Percentiles rank a stretch among this genome's conserved stretches.
Conservation (phyloP, 2,797 vertebrate genomes). For the Adrianichthys oophorus region DNA sequence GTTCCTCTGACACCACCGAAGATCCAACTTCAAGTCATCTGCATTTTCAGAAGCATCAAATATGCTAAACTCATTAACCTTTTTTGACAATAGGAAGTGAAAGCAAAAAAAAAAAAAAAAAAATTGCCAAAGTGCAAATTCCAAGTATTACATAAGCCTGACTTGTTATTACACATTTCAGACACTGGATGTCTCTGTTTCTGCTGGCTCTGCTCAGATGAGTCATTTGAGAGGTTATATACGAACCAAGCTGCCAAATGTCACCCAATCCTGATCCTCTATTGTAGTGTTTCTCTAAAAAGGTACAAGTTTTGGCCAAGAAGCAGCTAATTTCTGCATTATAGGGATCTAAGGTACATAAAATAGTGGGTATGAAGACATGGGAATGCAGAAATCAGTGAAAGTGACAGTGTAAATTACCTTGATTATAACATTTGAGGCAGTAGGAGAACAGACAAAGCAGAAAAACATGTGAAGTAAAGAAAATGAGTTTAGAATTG, state of each 20-base stretch:
- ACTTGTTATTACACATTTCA: slow-evolving; percentile 19
- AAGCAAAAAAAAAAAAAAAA: slow-evolving; percentile 33
- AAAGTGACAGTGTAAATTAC: slow-evolving; percentile 1
- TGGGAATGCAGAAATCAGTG: background rate
- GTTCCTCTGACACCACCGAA: slow-evolving; percentile 1
- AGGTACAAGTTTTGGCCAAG: slow-evolving; percentile 15
- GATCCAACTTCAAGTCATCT: slow-evolving; percentile 15
- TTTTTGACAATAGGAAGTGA: slow-evolving; percentile 13
- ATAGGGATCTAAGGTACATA: slow-evolving; percentile 3
- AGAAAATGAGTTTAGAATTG: slow-evolving; percentile 21
- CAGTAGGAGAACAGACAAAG: slow-evolving; percentile 13
- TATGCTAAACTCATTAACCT: slow-evolving; percentile 15
- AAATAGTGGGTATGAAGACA: background rate
- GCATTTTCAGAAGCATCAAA: slow-evolving; percentile 12
- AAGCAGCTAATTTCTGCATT: background rate
- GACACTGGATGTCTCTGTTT: slow-evolving; percentile 68
- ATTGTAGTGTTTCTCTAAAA: slow-evolving; percentile 21
- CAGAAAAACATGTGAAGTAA: slow-evolving; percentile 20
- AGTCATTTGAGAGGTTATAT: slow-evolving; percentile 51
- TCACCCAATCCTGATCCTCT: slow-evolving; percentile 37
- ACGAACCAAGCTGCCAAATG: slow-evolving; percentile 32
- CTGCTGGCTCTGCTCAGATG: slow-evolving; percentile 32
- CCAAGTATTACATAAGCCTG: slow-evolving; percentile 67
- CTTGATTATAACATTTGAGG: slow-evolving; percentile 18
- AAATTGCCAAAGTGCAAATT: slow-evolving; percentile 38